A percentile compares a stretch with the other conserved stretches of the same genome.
phyloP scores from a whole-genome alignment of 2,888 invertebrate species.

The Lithodes maja region DNA sequence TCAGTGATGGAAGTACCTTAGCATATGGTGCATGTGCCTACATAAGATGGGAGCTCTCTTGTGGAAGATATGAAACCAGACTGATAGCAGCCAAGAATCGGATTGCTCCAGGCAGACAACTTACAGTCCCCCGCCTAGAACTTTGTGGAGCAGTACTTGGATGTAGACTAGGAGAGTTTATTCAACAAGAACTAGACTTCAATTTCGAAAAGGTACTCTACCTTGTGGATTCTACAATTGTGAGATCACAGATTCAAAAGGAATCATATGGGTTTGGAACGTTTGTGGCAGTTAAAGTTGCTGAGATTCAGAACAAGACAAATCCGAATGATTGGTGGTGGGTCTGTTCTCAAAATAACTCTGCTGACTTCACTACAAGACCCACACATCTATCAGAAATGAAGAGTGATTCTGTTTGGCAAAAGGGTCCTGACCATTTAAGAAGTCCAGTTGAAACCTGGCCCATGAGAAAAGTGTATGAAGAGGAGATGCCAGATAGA shows the following conservation, averaged over 20 bases:
- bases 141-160: slow-evolving; percentile 22
- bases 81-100: slow-evolving; percentile 25
- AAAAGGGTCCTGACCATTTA: slow-evolving; percentile 9
- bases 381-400: not conserved
- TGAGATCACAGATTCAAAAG: slow-evolving; percentile 45
- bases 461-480: slow-evolving; percentile 20
- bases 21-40: slow-evolving; percentile 42
- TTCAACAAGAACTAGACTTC: not conserved
- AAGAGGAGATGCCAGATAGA: slow-evolving; percentile 31
- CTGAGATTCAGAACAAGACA: slow-evolving; percentile 2
- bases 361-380: slow-evolving; percentile 18
- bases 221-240: slow-evolving; percentile 33
- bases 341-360: not conserved
- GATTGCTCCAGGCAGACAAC: slow-evolving; percentile 15
- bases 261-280: slow-evolving; percentile 26
- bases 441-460: not conserved
- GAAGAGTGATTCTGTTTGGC: not conserved
- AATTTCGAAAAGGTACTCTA: not conserved
- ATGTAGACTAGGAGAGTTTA: not conserved
- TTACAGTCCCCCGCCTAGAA: slow-evolving; percentile 40
- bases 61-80: not conserved
- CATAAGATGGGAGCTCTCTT: not conserved
- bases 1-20: slow-evolving; percentile 1
- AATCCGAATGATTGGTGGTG: slow-evolving; percentile 41
- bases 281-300: slow-evolving; percentile 5